Conservation (phyloP, 2,113 vertebrate species). For the Coptodon rendalli region DNA sequence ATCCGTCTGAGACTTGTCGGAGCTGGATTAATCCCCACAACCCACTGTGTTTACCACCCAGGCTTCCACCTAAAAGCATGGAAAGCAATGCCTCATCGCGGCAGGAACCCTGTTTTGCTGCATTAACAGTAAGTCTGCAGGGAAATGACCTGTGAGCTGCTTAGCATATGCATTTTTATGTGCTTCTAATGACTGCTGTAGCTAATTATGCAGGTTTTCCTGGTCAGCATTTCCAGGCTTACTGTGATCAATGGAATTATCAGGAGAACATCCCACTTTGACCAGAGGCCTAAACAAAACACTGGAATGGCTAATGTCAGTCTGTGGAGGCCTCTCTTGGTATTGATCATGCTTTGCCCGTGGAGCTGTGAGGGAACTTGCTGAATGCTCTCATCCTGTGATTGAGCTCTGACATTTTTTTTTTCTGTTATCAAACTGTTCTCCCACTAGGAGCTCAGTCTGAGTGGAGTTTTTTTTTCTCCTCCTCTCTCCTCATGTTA, state of each 20-base stretch:
- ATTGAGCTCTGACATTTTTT: neutral
- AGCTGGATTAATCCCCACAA: too few species aligned
- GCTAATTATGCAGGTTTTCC: conserved; percentile 24
- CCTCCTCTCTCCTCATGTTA: too few species aligned
- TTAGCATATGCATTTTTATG: neutral
- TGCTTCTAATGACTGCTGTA: neutral
- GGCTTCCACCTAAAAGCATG: too few species aligned
- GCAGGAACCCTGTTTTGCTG: too few species aligned
- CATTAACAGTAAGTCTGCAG: neutral
- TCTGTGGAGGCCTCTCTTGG: neutral
- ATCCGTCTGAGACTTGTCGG: too few species aligned
- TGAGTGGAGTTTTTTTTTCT: too few species aligned
- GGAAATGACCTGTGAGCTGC: neutral
- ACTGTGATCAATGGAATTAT: conserved; percentile 30
- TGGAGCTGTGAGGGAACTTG: neutral
- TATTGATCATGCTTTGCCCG: conserved; percentile 14
- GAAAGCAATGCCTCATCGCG: too few species aligned
- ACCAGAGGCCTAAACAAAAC: conserved; percentile 38
- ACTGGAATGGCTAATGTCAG: neutral
- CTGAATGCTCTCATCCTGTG: neutral
- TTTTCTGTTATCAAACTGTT: too few species aligned
- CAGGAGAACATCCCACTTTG: conserved; percentile 10
- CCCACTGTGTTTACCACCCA: too few species aligned
- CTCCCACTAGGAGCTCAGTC: too few species aligned
- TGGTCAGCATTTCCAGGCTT: conserved; percentile 14